Evolutionary conservation across 2,797 vertebrate species (phyloP), one percentile per base, ranked within the genome.

Genomic region (Megaceryle alcyon): DNA sequence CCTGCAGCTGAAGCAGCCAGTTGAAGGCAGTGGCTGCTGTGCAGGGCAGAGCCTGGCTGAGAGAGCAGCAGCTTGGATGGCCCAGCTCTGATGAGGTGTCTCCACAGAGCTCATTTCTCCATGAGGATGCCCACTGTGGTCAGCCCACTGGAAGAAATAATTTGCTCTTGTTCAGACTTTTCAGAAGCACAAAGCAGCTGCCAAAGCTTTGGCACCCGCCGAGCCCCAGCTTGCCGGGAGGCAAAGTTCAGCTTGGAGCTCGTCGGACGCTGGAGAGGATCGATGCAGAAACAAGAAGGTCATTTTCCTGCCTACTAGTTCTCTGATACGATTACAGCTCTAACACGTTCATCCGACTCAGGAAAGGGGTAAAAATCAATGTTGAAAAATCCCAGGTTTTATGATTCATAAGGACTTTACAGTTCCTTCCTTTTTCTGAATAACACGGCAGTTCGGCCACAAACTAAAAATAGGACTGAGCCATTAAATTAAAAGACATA

Each of bases 401-500:
- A 39, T 7, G 41, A 53, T 61, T 87, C 72, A 70, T 82, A n/a
- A 75, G 37, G 57, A 53, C 90, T 90, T 88, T 37, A 7, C 28
- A 15, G 64, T 53, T 82, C 82, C 54, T 88, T 44, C 59, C 57
- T 61, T 72, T 18, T 0, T 5, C 53, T 33, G 69, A 61, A 6
- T 26, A 37, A 59, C 35, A 7, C 0, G 1, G 35, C 29, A 37
- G 31, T 25, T 64, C 7, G 20, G 51, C 75, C 85, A n/a, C 72
- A 10, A 31, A 19, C 17, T 31, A 10, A 76, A 92, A 51, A 10
- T 2, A 6, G 0, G 3, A 6, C 26, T 0, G 29, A 82, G 64
- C 3, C 0, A 49, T 83, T 43, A 10, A 39, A 41, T 37, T 11
- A 6, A 43, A 51, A 59, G 81, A 3, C 6, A 0, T 0, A 0